Conservation (phyloP, 2,797 vertebrate species). For the Microtus obscurus region DNA sequence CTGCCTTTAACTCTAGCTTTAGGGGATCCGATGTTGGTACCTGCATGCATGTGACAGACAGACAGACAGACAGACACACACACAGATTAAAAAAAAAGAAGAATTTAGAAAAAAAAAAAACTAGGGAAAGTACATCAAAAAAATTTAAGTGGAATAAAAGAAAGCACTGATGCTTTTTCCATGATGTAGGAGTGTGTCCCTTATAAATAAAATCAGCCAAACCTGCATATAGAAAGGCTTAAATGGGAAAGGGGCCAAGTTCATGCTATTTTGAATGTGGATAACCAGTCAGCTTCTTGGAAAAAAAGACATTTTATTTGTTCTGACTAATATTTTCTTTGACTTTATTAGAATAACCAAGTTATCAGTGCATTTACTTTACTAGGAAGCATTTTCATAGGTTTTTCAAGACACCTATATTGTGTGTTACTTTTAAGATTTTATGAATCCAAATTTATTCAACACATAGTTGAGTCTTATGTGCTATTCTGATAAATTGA, state of each 20-base stretch:
- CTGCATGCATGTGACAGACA: not conserved
- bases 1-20: not conserved
- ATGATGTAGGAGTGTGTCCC: not conserved
- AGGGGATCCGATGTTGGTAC: not conserved
- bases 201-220: conserved; percentile 32
- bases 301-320: conserved; percentile 47
- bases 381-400: conserved; percentile 39
- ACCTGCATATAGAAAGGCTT: conserved; percentile 32
- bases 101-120: not conserved
- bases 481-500: not conserved
- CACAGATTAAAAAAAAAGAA: not conserved
- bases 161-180: not conserved
- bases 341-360: conserved; percentile 43
- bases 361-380: conserved; percentile 27
- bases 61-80: no score
- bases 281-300: not conserved
- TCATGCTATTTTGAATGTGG: conserved; percentile 34
- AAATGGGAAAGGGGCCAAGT: conserved; percentile 1
- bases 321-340: conserved; percentile 51
- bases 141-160: not conserved
- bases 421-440: conserved; percentile 56
- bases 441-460: not conserved
- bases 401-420: not conserved
- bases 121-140: not conserved
- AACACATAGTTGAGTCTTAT: conserved; percentile 15